A percentile compares a stretch with the other conserved stretches of the same genome.
Evolutionary conservation across 2,113 vertebrate genomes (phyloP).

Genomic region (Pelobates fuscus): DNA sequence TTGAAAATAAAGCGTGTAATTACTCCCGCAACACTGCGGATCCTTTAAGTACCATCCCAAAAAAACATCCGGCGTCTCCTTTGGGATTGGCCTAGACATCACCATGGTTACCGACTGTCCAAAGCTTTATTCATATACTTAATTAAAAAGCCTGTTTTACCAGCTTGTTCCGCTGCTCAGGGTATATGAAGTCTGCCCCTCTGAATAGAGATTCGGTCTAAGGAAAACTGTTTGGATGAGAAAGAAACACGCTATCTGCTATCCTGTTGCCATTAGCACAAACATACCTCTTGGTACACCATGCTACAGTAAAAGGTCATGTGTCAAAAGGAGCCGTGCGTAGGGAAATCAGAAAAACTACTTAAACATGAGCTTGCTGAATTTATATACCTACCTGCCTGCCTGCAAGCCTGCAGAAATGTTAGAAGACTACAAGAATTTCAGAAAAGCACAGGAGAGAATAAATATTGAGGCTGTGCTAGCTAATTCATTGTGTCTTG

Average conservation of each 20-base stretch:
- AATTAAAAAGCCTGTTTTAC: constrained; percentile 49
- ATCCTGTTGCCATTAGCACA: not conserved
- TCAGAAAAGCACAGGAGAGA: not conserved
- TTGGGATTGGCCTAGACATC: constrained; percentile 38
- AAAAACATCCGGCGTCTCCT: constrained; percentile 30
- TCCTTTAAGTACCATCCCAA: constrained; percentile 36
- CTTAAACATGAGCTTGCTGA: not conserved
- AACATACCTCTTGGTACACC: not conserved
- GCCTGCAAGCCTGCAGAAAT: not conserved
- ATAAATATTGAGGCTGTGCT: too few relatives aligned
- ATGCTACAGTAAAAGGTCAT: not conserved
- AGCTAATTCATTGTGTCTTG: too few relatives aligned
- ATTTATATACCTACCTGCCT: not conserved
- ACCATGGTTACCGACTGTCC: constrained; percentile 45
- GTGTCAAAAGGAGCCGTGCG: not conserved
- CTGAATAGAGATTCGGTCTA: not conserved
- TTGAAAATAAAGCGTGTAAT: constrained; percentile 49
- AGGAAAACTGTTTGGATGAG: not conserved
- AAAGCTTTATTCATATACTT: constrained; percentile 50
- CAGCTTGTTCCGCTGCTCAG: constrained; percentile 4
- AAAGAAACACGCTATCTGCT: not conserved
- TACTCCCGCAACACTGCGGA: constrained; percentile 37
- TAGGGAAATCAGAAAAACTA: not conserved
- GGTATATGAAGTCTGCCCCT: constrained; percentile 22
- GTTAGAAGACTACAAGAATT: not conserved